These are phyloP conservation scores for Blastobasis lacticolella DNA, from an alignment of 2,888 invertebrate species.

Conservation along the genomic window DNA sequence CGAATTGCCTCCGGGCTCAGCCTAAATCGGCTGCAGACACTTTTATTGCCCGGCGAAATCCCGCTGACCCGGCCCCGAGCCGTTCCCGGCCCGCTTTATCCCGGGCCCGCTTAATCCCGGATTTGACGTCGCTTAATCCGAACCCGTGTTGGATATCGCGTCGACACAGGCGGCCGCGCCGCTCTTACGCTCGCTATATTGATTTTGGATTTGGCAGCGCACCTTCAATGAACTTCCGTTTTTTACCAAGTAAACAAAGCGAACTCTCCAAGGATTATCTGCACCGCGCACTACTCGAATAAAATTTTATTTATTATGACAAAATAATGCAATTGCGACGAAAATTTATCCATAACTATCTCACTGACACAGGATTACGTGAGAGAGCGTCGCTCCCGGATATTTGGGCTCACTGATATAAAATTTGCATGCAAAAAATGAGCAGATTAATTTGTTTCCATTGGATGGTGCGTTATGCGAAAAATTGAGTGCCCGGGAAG, in stretches of 20 bases:
- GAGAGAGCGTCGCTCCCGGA: constrained; percentile 55
- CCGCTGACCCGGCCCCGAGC: constrained; percentile 65
- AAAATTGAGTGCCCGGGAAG: constrained; percentile 62
- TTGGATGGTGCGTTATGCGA: constrained; percentile 69
- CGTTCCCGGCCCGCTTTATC: constrained; percentile 64
- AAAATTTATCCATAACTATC: constrained; percentile 63
- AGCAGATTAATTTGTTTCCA: constrained; percentile 73
- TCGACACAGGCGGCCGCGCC: constrained; percentile 65
- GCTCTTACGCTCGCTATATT: constrained; percentile 51
- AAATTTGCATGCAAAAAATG: constrained; percentile 70
- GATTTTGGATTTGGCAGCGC: constrained; percentile 53
- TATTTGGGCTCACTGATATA: constrained; percentile 66
- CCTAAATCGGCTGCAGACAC: constrained; percentile 75
- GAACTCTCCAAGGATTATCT: constrained; percentile 38
- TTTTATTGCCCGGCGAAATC: constrained; percentile 72
- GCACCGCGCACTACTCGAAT: constrained; percentile 14
- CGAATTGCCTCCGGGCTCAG: constrained; percentile 68
- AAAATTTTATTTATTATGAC: constrained; percentile 38
- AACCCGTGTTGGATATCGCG: constrained; percentile 79
- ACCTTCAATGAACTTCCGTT: constrained; percentile 35
- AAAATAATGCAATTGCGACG: constrained; percentile 56
- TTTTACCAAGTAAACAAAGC: constrained; percentile 23
- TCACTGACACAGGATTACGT: constrained; percentile 57
- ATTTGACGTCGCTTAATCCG: constrained; percentile 78
- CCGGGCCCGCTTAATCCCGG: constrained; percentile 69